phyloP scores from a whole-genome alignment of 2,113 vertebrate genomes.

The Plectropomus leopardus region DNA sequence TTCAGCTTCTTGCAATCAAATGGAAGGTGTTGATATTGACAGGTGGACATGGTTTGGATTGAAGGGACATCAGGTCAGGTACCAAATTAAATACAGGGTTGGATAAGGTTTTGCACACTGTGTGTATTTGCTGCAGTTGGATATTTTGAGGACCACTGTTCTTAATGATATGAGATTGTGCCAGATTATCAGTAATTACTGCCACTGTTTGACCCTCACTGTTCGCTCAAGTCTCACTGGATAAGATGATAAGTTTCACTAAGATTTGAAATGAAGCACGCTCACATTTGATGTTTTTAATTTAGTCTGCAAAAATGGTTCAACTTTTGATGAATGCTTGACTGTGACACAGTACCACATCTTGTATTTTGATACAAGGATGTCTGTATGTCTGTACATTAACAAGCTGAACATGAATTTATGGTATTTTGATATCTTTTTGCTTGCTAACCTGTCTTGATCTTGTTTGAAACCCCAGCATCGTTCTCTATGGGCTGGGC shows the following conservation, averaged over 20 bases:
- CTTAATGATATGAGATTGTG: constrained; percentile 9
- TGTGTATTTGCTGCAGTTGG: constrained; percentile 2
- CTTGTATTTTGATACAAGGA: constrained; percentile 37
- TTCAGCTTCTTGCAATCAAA: not conserved
- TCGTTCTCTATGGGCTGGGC: constrained; percentile 99
- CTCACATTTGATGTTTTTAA: constrained; percentile 39
- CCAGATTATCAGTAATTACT: constrained; percentile 3
- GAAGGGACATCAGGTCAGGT: not conserved
- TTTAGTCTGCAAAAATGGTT: constrained; percentile 27
- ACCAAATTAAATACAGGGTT: constrained; percentile 1
- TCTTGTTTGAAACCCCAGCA: constrained; percentile 80
- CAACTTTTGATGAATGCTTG: constrained; percentile 5
- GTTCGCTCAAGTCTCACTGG: constrained; percentile 49
- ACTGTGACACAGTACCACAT: not conserved
- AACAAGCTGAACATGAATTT: not conserved
- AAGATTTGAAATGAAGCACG: constrained; percentile 20
- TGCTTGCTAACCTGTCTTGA: not conserved
- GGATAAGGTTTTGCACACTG: constrained; percentile 7
- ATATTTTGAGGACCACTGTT: constrained; percentile 20
- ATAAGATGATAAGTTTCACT: constrained; percentile 30
- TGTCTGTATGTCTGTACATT: not conserved
- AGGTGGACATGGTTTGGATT: constrained; percentile 19
- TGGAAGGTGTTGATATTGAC: constrained; percentile 17
- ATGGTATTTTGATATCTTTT: not conserved
- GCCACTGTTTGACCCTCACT: constrained; percentile 19